Conservation (phyloP, 2,888 invertebrate genomes). For the Cephonodes hylas region DNA sequence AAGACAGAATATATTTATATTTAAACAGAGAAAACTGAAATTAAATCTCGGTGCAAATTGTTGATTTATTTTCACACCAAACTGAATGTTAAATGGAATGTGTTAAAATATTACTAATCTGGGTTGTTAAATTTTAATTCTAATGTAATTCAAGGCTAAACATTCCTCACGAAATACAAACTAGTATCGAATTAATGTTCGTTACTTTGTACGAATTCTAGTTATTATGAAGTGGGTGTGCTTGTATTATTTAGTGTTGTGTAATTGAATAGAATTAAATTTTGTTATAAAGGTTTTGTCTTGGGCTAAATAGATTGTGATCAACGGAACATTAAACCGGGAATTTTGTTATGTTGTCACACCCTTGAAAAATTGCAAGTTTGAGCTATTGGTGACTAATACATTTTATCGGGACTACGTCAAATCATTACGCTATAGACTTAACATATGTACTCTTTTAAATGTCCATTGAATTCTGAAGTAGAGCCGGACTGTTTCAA, state of each 20-base stretch:
- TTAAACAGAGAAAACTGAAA: not conserved
- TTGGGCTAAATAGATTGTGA: not conserved
- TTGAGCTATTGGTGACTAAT: no score
- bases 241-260: not conserved
- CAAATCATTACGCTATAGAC: no score
- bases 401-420: no score
- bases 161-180: slow-evolving; percentile 7
- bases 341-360: no score
- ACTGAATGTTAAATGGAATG: not conserved
- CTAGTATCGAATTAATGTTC: slow-evolving; percentile 3
- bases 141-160: not conserved
- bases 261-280: not conserved
- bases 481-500: no score
- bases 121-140: not conserved
- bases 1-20: not conserved
- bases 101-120: slow-evolving; percentile 2
- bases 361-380: no score
- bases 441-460: no score
- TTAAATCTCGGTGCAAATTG: not conserved
- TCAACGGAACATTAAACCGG: no score
- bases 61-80: not conserved
- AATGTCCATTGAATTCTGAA: no score
- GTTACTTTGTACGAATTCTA: not conserved
- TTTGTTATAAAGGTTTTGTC: not conserved
- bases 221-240: not conserved